These are phyloP conservation scores for Micromussa lordhowensis DNA, from an alignment of 92 coral and sea anemone genomes.

Conservation along the genomic window DNA sequence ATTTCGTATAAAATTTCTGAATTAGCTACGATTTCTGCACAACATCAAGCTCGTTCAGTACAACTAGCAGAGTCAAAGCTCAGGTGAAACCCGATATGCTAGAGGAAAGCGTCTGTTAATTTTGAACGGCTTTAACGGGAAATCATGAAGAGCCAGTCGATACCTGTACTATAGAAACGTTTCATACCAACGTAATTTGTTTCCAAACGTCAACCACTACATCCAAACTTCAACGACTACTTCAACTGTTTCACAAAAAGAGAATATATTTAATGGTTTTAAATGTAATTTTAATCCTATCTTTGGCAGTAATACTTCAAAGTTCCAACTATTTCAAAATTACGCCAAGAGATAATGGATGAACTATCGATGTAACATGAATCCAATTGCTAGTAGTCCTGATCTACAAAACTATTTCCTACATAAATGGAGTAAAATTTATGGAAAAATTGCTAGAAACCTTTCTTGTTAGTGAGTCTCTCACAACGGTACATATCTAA, in stretches of 20 bases:
- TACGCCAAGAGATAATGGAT: not conserved
- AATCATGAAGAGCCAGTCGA: not conserved
- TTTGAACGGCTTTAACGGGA: too few relatives aligned
- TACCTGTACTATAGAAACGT: not conserved
- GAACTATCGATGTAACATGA: not conserved
- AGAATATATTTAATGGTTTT: not conserved
- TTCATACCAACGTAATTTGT: not conserved
- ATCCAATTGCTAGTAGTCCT: not conserved
- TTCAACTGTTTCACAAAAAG: not conserved
- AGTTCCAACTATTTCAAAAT: conserved; percentile 2
- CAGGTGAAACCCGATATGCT: too few relatives aligned
- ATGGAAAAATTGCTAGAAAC: not conserved
- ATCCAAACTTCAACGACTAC: not conserved
- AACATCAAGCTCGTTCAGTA: too few relatives aligned
- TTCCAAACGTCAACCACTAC: not conserved
- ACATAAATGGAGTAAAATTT: not conserved
- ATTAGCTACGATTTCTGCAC: too few relatives aligned
- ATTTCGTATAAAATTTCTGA: too few relatives aligned
- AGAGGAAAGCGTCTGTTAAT: too few relatives aligned
- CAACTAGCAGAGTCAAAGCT: too few relatives aligned
- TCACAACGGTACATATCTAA: not conserved
- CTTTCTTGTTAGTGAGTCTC: not conserved
- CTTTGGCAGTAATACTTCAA: conserved; percentile 10
- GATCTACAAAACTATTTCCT: conserved; percentile 2
- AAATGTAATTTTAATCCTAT: not conserved